phyloP scores from a whole-genome alignment of 2,797 vertebrate species.

The Poecilia wingei region DNA sequence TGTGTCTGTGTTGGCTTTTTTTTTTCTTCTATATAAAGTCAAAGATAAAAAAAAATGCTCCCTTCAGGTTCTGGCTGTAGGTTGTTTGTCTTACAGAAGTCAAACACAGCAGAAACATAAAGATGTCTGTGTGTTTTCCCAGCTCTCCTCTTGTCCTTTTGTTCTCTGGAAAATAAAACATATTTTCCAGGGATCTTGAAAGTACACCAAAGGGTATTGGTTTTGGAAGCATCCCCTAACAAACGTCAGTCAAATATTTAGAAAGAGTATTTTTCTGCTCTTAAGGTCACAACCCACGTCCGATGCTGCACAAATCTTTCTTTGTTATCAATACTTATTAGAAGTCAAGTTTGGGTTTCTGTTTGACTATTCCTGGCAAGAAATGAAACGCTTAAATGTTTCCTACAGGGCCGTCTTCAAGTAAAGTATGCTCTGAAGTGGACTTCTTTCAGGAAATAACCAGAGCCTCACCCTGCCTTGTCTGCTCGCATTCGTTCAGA shows the following conservation, averaged over 20 bases:
- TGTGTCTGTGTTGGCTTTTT: constrained; percentile 32
- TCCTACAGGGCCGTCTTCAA: constrained; percentile 11
- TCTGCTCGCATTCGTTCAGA: not conserved
- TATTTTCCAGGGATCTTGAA: constrained; percentile 24
- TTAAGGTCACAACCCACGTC: constrained; percentile 19
- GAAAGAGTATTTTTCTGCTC: constrained; percentile 12
- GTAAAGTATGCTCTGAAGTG: not conserved
- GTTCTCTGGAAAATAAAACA: constrained; percentile 17
- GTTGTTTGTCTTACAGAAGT: constrained; percentile 36
- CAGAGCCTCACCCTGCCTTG: not conserved
- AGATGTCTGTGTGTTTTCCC: constrained; percentile 18
- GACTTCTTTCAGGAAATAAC: constrained; percentile 29
- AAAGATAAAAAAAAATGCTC: constrained; percentile 20
- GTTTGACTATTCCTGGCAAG: constrained; percentile 19
- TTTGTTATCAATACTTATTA: constrained; percentile 2
- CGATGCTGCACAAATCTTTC: not conserved
- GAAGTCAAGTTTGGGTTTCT: not conserved
- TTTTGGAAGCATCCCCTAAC: constrained; percentile 29
- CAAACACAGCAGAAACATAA: constrained; percentile 12
- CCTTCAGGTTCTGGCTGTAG: constrained; percentile 13
- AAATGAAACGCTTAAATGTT: constrained; percentile 20
- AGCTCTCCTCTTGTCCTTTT: constrained; percentile 14
- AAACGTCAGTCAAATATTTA: constrained; percentile 19
- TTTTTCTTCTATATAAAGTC: constrained; percentile 17
- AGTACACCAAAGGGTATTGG: constrained; percentile 31